A percentile compares a stretch with the other conserved stretches of the same genome.
Conservation (phyloP, 2,113 vertebrate species). For the Alligator mississippiensis region DNA sequence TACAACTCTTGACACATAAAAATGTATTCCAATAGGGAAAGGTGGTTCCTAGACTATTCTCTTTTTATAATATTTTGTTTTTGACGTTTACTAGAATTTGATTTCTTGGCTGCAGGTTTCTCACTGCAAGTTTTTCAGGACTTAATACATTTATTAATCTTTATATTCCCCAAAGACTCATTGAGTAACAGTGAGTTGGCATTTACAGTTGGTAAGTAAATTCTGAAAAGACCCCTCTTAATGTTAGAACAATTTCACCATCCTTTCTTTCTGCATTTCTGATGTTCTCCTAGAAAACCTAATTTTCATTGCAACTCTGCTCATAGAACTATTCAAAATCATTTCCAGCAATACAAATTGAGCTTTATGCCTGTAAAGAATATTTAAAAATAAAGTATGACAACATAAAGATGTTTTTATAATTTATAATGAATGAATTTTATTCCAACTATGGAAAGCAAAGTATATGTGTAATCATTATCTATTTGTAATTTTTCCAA, state of each 20-base stretch:
- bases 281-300: not conserved
- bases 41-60: not conserved
- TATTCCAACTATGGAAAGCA: too few species aligned
- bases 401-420: not conserved
- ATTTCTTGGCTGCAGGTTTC: not conserved
- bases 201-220: not conserved
- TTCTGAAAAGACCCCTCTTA: not conserved
- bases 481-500: not conserved
- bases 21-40: not conserved
- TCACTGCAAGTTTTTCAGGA: not conserved
- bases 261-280: not conserved
- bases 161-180: not conserved
- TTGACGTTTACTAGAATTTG: not conserved
- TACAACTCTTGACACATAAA: not conserved
- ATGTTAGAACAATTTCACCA: not conserved
- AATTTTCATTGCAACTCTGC: not conserved
- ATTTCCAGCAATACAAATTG: not conserved
- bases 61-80: not conserved
- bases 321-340: not conserved
- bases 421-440: not conserved
- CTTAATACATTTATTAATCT: not conserved
- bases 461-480: not conserved
- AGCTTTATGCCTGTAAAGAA: not conserved
- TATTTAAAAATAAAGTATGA: not conserved
- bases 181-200: not conserved